Evolutionary conservation across 30 jellyfish, hydroid and myxozoan genomes (phyloP), one percentile per base, ranked within the genome.

Genomic region (Rhopilema esculentum): DNA sequence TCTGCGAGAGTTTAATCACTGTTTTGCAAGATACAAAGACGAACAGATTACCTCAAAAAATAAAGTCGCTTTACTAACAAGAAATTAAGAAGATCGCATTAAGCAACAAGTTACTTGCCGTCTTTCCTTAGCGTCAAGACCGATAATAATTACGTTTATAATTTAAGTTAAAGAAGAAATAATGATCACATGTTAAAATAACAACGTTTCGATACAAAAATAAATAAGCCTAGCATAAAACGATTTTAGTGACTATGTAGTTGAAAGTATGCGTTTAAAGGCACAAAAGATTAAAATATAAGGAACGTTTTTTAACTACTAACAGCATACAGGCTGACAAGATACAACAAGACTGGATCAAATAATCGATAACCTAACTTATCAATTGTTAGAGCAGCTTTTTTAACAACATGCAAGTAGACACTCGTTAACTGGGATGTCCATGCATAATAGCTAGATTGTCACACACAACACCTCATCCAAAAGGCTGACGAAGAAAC

Each of bases 121-220:
- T n/a, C n/a, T 40, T 40, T 2, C 57, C 12, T 40, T 6, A 12
- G 57, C 57, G 12, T 12, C 12, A 12, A 40, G 12, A 40, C 57
- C 57, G 12, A 40, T 40, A 40, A 40, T 40, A 40, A 2, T 40
- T 40, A 40, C 57, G 57, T 12, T 40, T 40, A 67, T 26, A 26
- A 30, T 1, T 22, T 31, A 73, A 73, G 68, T 31, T 73, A 73
- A 9, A 30, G 18, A 49, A 31, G 0, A 40, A 21, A 73, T 40
- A 32, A 73, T 19, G 20, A 73, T 32, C 69, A 40, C 22, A 73
- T 51, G 69, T 16, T 66, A 75, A 75, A 33, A 80, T 28, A 49
- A n/a, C n/a, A n/a, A 80, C 16, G 82, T 48, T 64, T 8, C 82
- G 49, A 40, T 80, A 80, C 66, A 80, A 80, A 80, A 80, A 80